These are phyloP conservation scores for Agelastica alni DNA, from an alignment of 2,888 invertebrate genomes.

Conservation along the genomic window DNA sequence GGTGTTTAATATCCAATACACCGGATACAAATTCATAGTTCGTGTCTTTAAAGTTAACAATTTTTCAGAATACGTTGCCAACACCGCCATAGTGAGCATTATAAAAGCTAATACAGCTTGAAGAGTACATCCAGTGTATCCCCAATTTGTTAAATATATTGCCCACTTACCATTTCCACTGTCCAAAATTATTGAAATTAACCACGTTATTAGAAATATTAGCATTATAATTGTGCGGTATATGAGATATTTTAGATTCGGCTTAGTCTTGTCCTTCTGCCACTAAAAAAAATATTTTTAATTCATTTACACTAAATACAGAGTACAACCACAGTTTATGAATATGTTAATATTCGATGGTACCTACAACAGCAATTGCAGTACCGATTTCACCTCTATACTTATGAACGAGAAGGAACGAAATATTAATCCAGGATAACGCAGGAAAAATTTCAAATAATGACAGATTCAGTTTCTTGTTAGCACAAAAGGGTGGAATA, in stretches of 20 bases:
- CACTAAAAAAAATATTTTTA: slow-evolving; percentile 64
- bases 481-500: too few species aligned
- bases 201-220: slow-evolving; percentile 53
- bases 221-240: slow-evolving; percentile 64
- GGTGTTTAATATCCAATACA: slow-evolving; percentile 73
- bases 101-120: slow-evolving; percentile 61
- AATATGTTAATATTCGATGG: too few species aligned
- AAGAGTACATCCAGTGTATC: slow-evolving; percentile 62
- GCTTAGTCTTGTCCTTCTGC: slow-evolving; percentile 59
- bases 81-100: slow-evolving; percentile 41
- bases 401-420: too few species aligned
- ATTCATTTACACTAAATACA: too few species aligned
- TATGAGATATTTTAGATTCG: slow-evolving; percentile 57
- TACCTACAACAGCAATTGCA: too few species aligned
- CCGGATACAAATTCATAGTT: slow-evolving; percentile 44
- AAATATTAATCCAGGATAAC: too few species aligned
- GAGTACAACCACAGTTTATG: too few species aligned
- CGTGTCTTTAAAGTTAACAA: slow-evolving; percentile 33
- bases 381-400: too few species aligned
- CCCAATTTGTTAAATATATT: slow-evolving; percentile 78
- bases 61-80: slow-evolving; percentile 27
- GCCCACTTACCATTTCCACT: slow-evolving; percentile 64
- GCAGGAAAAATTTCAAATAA: too few species aligned
- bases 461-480: too few species aligned
- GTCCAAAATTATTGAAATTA: slow-evolving; percentile 52